Conservation (phyloP, 1,140 invertebrate genomes). For the Halesus radiatus region DNA sequence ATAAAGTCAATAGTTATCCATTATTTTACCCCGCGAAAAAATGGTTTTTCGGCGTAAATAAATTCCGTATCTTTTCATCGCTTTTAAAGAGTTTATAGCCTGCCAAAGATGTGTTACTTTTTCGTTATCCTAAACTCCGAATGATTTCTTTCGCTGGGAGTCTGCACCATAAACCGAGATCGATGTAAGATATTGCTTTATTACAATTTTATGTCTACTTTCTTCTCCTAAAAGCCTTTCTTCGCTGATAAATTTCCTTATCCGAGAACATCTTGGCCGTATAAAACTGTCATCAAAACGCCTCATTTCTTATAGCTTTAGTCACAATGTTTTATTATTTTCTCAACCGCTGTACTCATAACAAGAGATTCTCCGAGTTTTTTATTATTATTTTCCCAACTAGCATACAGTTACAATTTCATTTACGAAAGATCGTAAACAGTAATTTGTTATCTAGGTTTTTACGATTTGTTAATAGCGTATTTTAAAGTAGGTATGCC, state of each 20-base stretch:
- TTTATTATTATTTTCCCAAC: too few relatives aligned
- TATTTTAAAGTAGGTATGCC: too few relatives aligned
- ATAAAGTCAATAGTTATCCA: too few relatives aligned
- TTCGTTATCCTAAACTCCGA: background rate
- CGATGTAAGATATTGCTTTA: constrained; percentile 18
- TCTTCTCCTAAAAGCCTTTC: background rate
- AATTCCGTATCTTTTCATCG: constrained; percentile 1
- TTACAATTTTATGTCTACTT: constrained; percentile 14
- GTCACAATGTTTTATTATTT: constrained; percentile 2
- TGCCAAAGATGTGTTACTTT: background rate
- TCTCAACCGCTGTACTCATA: background rate
- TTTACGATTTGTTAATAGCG: too few relatives aligned
- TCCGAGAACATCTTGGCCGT: background rate
- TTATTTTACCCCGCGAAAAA: background rate
- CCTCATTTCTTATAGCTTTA: constrained; percentile 13
- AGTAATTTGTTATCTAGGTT: too few relatives aligned
- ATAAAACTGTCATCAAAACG: constrained; percentile 27
- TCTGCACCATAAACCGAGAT: constrained; percentile 5
- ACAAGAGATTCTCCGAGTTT: background rate
- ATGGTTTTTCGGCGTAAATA: background rate
- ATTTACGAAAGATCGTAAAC: too few relatives aligned
- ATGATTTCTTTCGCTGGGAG: background rate
- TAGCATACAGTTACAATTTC: too few relatives aligned
- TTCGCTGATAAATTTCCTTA: constrained; percentile 6
- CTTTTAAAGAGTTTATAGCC: constrained; percentile 2